Conservation (phyloP, 2,888 invertebrate genomes). For the Azorinus chamasolen region DNA sequence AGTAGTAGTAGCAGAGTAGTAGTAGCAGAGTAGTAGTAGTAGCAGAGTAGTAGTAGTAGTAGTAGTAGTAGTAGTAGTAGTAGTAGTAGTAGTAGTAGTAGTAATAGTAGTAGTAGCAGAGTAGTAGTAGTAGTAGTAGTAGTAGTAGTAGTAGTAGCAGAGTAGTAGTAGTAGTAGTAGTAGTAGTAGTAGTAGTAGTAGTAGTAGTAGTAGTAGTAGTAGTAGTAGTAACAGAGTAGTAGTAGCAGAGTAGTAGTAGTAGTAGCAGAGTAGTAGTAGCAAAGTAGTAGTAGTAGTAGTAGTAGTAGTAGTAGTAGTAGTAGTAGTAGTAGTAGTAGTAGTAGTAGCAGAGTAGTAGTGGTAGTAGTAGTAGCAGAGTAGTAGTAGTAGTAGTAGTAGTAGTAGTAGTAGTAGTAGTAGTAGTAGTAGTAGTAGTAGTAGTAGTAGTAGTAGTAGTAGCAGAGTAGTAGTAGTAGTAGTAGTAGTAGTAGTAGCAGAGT, state of each 20-base stretch:
- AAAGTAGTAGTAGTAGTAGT: constrained; percentile 16
- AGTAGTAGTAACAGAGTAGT: constrained; percentile 14
- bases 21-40: constrained; percentile 10
- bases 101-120: constrained; percentile 17
- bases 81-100: constrained; percentile 17
- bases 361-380: too few species aligned
- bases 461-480: too few species aligned
- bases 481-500: too few species aligned
- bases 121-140: too few species aligned
- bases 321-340: constrained; percentile 24
- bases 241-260: constrained; percentile 12
- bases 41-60: too few species aligned
- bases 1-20: not conserved
- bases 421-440: constrained; percentile 22
- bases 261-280: too few species aligned
- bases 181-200: constrained; percentile 21
- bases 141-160: too few species aligned
- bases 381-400: too few species aligned
- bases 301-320: constrained; percentile 17
- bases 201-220: constrained; percentile 20
- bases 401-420: constrained; percentile 14
- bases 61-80: constrained; percentile 16
- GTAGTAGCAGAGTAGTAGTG: too few species aligned
- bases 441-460: too few species aligned
- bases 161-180: constrained; percentile 24